These are phyloP conservation scores for Sus scrofa DNA, from an alignment of 2,113 vertebrate species.

Conservation along the genomic window DNA sequence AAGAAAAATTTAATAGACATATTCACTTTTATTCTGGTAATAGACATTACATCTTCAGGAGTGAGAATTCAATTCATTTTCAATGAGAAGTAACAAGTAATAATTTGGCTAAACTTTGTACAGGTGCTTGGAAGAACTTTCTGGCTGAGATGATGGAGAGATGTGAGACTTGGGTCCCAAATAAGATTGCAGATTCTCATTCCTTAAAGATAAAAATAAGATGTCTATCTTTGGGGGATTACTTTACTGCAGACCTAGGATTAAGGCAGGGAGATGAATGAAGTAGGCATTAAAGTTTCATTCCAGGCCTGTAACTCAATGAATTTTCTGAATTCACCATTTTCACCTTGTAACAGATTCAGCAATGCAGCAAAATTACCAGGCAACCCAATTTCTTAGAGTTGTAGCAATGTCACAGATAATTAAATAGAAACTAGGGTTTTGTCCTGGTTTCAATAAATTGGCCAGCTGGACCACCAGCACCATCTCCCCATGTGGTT, in stretches of 20 bases:
- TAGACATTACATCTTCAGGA: not conserved
- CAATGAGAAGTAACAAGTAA: not conserved
- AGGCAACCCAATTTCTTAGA: slow-evolving; percentile 80
- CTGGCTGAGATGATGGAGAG: not conserved
- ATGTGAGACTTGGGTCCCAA: not conserved
- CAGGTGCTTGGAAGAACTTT: not conserved
- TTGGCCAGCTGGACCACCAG: slow-evolving; percentile 80
- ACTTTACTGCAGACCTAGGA: slow-evolving; percentile 49
- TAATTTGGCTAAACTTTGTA: not conserved
- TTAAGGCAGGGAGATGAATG: slow-evolving; percentile 67
- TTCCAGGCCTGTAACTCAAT: slow-evolving; percentile 63
- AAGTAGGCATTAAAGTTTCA: slow-evolving; percentile 68
- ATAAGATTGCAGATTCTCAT: slow-evolving; percentile 51
- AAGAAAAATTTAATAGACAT: not conserved
- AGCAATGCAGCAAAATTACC: slow-evolving; percentile 76
- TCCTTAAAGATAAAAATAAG: slow-evolving; percentile 66
- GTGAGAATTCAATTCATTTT: slow-evolving; percentile 4
- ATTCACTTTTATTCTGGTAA: not conserved
- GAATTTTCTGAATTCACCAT: slow-evolving; percentile 71
- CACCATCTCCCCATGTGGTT: slow-evolving; percentile 63
- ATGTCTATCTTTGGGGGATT: slow-evolving; percentile 49
- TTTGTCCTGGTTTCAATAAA: slow-evolving; percentile 83
- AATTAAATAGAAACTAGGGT: slow-evolving; percentile 82
- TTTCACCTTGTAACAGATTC: slow-evolving; percentile 81
- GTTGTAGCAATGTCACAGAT: slow-evolving; percentile 81